Conservation (phyloP, 1,140 invertebrate species). For the Diploscapter pachys region DNA sequence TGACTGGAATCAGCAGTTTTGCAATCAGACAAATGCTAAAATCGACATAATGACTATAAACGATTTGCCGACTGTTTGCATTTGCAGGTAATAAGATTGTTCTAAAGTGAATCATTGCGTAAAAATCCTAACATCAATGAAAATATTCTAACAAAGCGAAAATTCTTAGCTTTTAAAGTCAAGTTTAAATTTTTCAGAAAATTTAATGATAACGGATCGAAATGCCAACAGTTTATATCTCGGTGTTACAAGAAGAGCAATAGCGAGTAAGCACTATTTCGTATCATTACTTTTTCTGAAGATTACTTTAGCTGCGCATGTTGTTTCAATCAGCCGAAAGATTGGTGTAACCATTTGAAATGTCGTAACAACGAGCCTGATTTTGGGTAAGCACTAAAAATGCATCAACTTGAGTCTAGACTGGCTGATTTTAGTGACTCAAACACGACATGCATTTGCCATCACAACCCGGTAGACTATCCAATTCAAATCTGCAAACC, state of each 20-base stretch:
- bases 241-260: conserved; percentile 18
- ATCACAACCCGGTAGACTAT: conserved; percentile 31
- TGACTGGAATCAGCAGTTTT: no score
- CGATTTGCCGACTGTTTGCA: no score
- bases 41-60: no score
- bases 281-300: not conserved
- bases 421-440: conserved; percentile 15
- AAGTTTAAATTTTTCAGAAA: conserved; percentile 12
- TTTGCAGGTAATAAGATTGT: no score
- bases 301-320: conserved; percentile 24
- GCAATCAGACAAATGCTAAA: no score
- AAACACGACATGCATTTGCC: conserved; percentile 29
- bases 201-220: conserved; percentile 18
- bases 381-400: conserved; percentile 15
- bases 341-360: conserved; percentile 24
- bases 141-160: no score
- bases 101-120: no score
- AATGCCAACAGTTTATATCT: conserved; percentile 28
- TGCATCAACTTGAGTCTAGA: no score
- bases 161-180: not conserved
- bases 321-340: conserved; percentile 27
- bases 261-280: conserved; percentile 12
- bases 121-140: no score
- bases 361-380: conserved; percentile 25
- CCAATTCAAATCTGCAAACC: conserved; percentile 29